phyloP scores from a whole-genome alignment of 1,140 invertebrate genomes.

The Himalopsyche phryganea region DNA sequence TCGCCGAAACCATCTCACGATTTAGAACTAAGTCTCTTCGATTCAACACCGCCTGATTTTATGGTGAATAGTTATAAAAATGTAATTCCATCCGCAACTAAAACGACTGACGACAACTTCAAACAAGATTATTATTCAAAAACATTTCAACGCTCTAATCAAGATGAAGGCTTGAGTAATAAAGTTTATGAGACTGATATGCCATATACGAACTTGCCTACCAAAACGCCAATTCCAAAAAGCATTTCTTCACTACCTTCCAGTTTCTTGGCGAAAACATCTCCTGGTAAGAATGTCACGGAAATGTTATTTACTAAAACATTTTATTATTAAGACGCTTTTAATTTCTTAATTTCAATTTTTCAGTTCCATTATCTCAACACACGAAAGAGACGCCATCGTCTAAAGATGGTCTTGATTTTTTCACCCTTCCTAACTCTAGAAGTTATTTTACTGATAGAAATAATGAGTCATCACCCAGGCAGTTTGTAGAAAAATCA shows the following conservation, averaged over 20 bases:
- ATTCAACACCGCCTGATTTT: constrained; percentile 1
- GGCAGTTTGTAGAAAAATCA: no score
- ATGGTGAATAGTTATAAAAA: not conserved
- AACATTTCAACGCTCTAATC: not conserved
- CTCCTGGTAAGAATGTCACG: not conserved
- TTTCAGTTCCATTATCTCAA: not conserved
- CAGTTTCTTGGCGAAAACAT: not conserved
- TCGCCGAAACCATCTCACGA: constrained; percentile 8
- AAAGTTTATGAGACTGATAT: constrained; percentile 16
- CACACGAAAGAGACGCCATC: not conserved
- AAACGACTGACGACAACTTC: not conserved
- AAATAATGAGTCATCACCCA: not conserved
- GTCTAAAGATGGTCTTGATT: constrained; percentile 1
- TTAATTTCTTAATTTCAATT: not conserved
- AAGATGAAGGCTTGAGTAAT: not conserved
- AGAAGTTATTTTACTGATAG: constrained; percentile 4
- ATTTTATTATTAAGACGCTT: not conserved
- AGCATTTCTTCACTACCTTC: not conserved
- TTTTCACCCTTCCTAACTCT: constrained; percentile 19
- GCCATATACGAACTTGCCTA: constrained; percentile 11
- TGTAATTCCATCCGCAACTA: not conserved
- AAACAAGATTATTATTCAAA: not conserved
- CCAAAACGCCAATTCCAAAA: constrained; percentile 4
- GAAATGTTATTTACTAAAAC: not conserved
- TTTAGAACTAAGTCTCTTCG: constrained; percentile 16